These are phyloP conservation scores for Pantherophis vulpinus DNA, from an alignment of 2,797 vertebrate genomes.

Conservation along the genomic window DNA sequence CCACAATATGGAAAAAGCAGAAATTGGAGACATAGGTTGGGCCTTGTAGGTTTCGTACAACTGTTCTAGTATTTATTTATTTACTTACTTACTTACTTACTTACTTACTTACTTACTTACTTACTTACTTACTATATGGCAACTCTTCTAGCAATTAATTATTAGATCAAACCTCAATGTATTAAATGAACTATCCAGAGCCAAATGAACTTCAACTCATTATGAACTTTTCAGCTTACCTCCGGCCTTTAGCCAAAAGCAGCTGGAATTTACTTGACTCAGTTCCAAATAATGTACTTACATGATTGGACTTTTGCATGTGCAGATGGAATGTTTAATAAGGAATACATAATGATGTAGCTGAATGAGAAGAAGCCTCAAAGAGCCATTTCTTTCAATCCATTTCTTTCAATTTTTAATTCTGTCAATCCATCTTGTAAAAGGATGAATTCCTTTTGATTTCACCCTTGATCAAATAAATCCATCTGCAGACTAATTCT, in stretches of 20 bases:
- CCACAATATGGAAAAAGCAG: not conserved
- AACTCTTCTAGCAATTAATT: not conserved
- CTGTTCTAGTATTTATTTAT: too few species aligned
- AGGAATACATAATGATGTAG: not conserved
- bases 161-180: not conserved
- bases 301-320: not conserved
- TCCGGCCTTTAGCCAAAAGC: not conserved
- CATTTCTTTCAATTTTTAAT: too few species aligned
- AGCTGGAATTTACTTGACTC: too few species aligned
- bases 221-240: not conserved
- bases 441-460: not conserved
- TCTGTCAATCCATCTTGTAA: not conserved
- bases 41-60: not conserved
- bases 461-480: not conserved
- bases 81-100: too few species aligned
- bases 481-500: not conserved
- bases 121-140: too few species aligned
- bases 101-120: too few species aligned
- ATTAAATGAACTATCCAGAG: not conserved
- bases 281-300: not conserved
- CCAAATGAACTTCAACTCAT: not conserved
- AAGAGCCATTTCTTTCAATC: not conserved
- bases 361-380: not conserved
- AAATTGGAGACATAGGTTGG: not conserved
- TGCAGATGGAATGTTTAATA: not conserved